A percentile compares a stretch with the other conserved stretches of the same genome.
These are phyloP conservation scores for Scomber scombrus DNA, from an alignment of 2,113 vertebrate species.

Conservation along the genomic window DNA sequence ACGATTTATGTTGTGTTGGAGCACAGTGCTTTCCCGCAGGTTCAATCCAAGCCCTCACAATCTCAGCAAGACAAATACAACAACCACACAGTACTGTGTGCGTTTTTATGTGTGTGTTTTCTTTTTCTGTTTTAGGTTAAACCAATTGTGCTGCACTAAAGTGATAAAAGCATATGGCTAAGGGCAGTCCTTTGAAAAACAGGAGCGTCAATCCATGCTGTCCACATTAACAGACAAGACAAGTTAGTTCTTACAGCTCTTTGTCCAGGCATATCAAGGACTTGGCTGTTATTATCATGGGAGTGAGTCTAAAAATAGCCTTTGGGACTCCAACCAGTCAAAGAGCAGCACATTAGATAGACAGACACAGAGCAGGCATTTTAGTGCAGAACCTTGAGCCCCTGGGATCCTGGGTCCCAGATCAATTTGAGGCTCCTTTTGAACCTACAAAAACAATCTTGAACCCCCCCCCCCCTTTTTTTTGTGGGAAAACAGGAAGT, in stretches of 20 bases:
- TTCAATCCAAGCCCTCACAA: constrained; percentile 23
- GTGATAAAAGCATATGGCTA: constrained; percentile 29
- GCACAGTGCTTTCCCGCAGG: constrained; percentile 5
- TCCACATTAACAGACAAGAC: constrained; percentile 41
- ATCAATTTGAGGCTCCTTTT: constrained; percentile 67
- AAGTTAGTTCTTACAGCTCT: constrained; percentile 34
- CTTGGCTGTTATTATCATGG: constrained; percentile 48
- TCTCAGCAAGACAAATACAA: constrained; percentile 32
- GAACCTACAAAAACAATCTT: constrained; percentile 53
- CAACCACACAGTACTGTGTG: constrained; percentile 18
- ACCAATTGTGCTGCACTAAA: constrained; percentile 45
- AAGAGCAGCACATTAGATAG: constrained; percentile 49
- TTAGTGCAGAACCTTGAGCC: constrained; percentile 44
- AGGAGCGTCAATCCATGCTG: constrained; percentile 3
- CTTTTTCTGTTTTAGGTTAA: constrained; percentile 29
- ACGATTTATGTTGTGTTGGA: not conserved
- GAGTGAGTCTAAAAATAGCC: constrained; percentile 69
- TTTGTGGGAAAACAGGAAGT: constrained; percentile 56
- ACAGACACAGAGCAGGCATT: constrained; percentile 48
- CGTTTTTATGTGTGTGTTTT: not conserved
- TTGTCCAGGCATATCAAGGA: constrained; percentile 51
- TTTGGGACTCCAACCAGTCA: constrained; percentile 40
- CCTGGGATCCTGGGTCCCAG: constrained; percentile 39
- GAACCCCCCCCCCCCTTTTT: constrained; percentile 4
- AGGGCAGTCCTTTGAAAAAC: constrained; percentile 41